Evolutionary conservation across 2,888 invertebrate genomes (phyloP).

Genomic region (Phanerotoma sp.): DNA sequence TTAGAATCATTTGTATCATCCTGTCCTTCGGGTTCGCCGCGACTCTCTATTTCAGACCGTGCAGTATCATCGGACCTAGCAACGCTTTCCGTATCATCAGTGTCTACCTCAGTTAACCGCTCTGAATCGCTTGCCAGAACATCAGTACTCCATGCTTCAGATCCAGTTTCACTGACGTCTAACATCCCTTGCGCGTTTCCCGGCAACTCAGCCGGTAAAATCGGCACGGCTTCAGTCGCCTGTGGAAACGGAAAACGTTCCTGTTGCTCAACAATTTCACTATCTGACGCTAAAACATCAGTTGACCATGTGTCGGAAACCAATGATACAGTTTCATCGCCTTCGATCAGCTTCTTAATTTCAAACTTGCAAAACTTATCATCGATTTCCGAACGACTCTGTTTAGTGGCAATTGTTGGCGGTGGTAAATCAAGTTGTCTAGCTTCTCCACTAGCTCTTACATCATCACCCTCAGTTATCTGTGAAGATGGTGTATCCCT

Average conservation of each 20-base stretch:
- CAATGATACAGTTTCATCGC: slow-evolving; percentile 94
- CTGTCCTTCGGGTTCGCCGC: slow-evolving; percentile 56
- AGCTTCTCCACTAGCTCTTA: slow-evolving; percentile 54
- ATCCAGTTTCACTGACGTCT: slow-evolving; percentile 89
- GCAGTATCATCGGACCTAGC: slow-evolving; percentile 78
- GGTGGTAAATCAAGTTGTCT: slow-evolving; percentile 54
- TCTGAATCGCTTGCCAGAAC: slow-evolving; percentile 92
- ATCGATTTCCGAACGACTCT: slow-evolving; percentile 94
- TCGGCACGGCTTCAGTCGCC: slow-evolving; percentile 54
- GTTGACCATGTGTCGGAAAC: slow-evolving; percentile 99
- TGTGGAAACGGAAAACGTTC: slow-evolving; percentile 59
- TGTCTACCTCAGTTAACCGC: slow-evolving; percentile 82
- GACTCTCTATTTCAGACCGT: slow-evolving; percentile 61
- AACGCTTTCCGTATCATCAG: slow-evolving; percentile 67
- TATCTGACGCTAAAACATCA: slow-evolving; percentile 95
- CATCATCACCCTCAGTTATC: slow-evolving; percentile 76
- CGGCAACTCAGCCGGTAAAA: slow-evolving; percentile 51
- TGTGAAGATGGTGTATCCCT: slow-evolving; percentile 96
- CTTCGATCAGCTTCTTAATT: slow-evolving; percentile 71
- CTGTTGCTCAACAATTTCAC: slow-evolving; percentile 85
- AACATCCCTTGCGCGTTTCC: slow-evolving; percentile 62
- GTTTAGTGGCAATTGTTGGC: slow-evolving; percentile 58
- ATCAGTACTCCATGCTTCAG: slow-evolving; percentile 98
- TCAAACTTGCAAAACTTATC: slow-evolving; percentile 99
- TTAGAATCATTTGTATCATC: slow-evolving; percentile 56